phyloP scores from a whole-genome alignment of 2,113 vertebrate genomes.

The Nerophis lumbriciformis region DNA sequence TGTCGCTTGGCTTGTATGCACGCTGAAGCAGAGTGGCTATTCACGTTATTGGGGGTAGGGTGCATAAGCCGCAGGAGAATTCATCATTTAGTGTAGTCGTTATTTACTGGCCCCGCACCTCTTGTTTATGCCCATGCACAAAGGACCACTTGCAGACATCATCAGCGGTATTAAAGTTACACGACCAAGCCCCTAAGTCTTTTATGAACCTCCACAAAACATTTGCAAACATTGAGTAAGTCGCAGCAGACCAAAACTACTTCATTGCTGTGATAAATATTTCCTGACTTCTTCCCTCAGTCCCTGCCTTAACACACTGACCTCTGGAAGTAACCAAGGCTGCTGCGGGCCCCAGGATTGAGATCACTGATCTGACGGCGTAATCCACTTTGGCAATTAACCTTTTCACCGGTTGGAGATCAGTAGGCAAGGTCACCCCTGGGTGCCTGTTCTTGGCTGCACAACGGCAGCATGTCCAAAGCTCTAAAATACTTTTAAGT shows the following conservation, averaged over 20 bases:
- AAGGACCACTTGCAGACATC: not conserved
- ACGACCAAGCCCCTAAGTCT: not conserved
- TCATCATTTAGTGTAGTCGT: slow-evolving; percentile 16
- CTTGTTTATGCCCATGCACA: not conserved
- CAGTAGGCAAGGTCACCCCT: slow-evolving; percentile 72
- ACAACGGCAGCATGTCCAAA: slow-evolving; percentile 48
- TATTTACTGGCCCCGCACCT: slow-evolving; percentile 14
- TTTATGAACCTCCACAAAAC: not conserved
- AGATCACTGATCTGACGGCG: slow-evolving; percentile 62
- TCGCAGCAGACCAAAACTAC: slow-evolving; percentile 19
- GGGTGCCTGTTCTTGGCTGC: slow-evolving; percentile 60
- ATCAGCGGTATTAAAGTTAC: not conserved
- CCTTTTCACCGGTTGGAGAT: slow-evolving; percentile 68
- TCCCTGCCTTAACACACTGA: slow-evolving; percentile 36
- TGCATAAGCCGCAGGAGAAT: slow-evolving; percentile 30
- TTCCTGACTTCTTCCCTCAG: slow-evolving; percentile 6
- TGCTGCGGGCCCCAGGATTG: slow-evolving; percentile 47
- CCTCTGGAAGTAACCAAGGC: slow-evolving; percentile 39
- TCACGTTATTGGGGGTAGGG: slow-evolving; percentile 40
- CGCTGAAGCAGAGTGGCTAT: slow-evolving; percentile 24
- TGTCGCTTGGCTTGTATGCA: slow-evolving; percentile 33
- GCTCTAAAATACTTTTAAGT: slow-evolving; percentile 42
- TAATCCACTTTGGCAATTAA: slow-evolving; percentile 77
- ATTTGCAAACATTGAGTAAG: not conserved
- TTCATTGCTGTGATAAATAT: slow-evolving; percentile 20